Evolutionary conservation across 2,797 vertebrate genomes (phyloP), one percentile per base, ranked within the genome.

Genomic region (Rhinichthys osculus): DNA sequence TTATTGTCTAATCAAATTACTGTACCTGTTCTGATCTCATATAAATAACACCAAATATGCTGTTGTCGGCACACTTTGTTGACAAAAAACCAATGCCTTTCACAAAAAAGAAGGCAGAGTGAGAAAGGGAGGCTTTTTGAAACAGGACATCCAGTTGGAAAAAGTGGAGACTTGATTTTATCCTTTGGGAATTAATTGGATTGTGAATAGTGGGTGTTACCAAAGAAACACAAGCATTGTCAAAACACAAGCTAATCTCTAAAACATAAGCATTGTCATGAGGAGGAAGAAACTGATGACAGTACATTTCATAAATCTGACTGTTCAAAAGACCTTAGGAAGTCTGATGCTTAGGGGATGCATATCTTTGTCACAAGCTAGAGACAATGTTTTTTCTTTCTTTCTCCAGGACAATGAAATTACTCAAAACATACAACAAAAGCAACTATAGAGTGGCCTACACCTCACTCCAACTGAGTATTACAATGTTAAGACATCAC

Each of bases 221-320:
- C 21, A 54, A 52, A 74, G 2, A 47, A 30, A 74, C 27, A 33
- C 27, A 76, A 11, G 50, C 5, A 50, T 30, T 73, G 8, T 44
- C 44, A 44, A 73, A 17, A 30, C 71, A 73, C 16, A 73, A 16
- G 67, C 44, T 74, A 9, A 74, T 52, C 10, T 76, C 73, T 23
- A 54, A 81, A 70, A 81, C 79, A 81, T 17, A 54, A 40, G 27
- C 27, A 42, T 33, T 71, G 27, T 71, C 21, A 82, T 40, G 35
- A 71, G 35, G 23, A 42, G 21, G 57, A 64, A 66, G 42, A 50
- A 67, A 52, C 5, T 57, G 35, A 70, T 57, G 33, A 70, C 66
- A 81, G 27, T 42, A 47, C 40, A 66, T n/a, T 66, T 66, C 1
- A 64, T 64, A 64, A 64, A 64, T 64, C 64, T 33, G 64, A 16